Evolutionary conservation across 1,140 invertebrate genomes (phyloP).

Genomic region (Euborellia annulipes): DNA sequence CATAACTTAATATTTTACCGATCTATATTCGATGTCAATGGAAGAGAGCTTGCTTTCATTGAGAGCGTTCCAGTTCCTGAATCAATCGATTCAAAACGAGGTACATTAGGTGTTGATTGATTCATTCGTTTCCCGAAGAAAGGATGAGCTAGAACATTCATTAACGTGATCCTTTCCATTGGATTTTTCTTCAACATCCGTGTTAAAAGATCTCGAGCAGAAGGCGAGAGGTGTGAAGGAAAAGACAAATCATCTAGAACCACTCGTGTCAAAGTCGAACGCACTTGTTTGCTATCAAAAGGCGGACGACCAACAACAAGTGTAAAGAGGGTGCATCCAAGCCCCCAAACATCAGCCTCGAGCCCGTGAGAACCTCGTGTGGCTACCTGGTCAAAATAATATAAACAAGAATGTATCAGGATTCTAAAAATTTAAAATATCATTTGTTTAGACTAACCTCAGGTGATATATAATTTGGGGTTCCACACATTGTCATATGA

Average conservation of each 20-base stretch:
- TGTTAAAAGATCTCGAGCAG: conserved; percentile 74
- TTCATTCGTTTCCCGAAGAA: too few species aligned
- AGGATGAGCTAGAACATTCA: conserved; percentile 60
- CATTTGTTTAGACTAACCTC: too few species aligned
- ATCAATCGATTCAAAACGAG: too few species aligned
- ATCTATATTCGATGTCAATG: too few species aligned
- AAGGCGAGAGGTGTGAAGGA: conserved; percentile 57
- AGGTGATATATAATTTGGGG: conserved; percentile 97
- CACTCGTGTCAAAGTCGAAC: conserved; percentile 75
- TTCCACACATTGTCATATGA: conserved; percentile 94
- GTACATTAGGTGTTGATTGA: too few species aligned
- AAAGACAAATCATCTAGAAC: conserved; percentile 74
- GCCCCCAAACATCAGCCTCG: conserved; percentile 91
- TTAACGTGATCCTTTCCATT: conserved; percentile 59
- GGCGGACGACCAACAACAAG: conserved; percentile 81
- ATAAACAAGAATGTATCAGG: not conserved
- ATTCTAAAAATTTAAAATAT: not conserved
- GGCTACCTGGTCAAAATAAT: conserved; percentile 43
- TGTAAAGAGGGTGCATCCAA: conserved; percentile 93
- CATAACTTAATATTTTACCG: too few species aligned
- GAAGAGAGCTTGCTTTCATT: too few species aligned
- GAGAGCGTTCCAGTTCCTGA: too few species aligned
- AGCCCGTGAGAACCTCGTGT: conserved; percentile 79
- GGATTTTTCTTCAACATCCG: conserved; percentile 76
- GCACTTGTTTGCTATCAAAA: conserved; percentile 75